Evolutionary conservation across 2,888 invertebrate genomes (phyloP), one percentile per base, ranked within the genome.

Genomic region (Thumatha senex): DNA sequence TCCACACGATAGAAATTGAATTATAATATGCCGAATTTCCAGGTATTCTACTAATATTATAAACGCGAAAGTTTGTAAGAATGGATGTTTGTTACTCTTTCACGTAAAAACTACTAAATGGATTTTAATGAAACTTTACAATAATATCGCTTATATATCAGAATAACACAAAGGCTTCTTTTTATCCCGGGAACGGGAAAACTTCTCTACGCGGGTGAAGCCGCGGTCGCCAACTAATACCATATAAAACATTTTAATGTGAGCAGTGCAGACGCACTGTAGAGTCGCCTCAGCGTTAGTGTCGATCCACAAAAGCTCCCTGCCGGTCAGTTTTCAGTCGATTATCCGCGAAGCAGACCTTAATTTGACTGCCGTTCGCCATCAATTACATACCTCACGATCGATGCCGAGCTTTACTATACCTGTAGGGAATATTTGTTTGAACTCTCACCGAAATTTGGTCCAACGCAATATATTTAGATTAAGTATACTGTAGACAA

Each of bases 311-410:
- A 82, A 83, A 84, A 84, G 82, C 82, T 76, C 74, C 75, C 78
- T 76, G 81, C 80, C 84, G 82, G 84, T 77, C 84, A 84, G 87
- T 87, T 86, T 86, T 88, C 86, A 86, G 86, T 80, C 86, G 89
- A 89, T 89, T 88, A 89, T 83, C 78, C 82, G 80, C 82, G 86
- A 84, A 84, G 83, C 81, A 80, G 75, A 79, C 80, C 82, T 83
- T 89, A 89, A 90, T 90, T 89, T 89, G 88, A 89, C 88, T 89
- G 87, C 84, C 80, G 77, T 79, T 80, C 78, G 80, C 86, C 86
- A 85, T 88, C 86, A 87, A 86, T 89, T 88, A n/a, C n/a, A n/a
- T n/a, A 87, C 85, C 84, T 77, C 73, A 71, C 74, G 76, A 78
- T 80, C 78, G 75, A 80, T 80, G 74, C 80, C 74, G 78, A 72